Evolutionary conservation across 2,113 vertebrate species (phyloP).

Genomic region (Catharus minimus): DNA sequence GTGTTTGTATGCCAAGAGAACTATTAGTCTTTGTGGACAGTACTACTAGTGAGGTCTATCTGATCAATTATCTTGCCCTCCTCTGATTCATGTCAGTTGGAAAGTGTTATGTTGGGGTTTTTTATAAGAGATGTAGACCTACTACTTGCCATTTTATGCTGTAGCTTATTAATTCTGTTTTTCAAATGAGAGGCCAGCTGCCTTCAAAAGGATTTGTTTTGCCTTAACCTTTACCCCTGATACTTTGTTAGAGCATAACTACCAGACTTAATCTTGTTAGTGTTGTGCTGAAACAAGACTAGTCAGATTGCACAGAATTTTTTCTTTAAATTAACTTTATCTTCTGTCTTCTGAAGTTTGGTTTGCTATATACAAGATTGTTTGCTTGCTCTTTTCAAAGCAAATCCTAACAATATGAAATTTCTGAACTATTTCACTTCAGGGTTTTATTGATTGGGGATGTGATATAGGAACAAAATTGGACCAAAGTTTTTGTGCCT

Average conservation of each 20-base stretch:
- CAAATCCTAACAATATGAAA: slow-evolving; percentile 46
- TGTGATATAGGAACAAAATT: slow-evolving; percentile 40
- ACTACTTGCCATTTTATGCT: not conserved
- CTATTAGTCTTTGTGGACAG: not conserved
- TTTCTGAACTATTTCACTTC: slow-evolving; percentile 44
- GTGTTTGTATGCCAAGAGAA: not conserved
- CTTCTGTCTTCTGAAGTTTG: slow-evolving; percentile 30
- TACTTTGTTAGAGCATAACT: slow-evolving; percentile 61
- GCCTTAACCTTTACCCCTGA: slow-evolving; percentile 57
- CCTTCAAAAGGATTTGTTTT: slow-evolving; percentile 16
- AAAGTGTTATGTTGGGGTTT: not conserved
- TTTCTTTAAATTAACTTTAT: slow-evolving; percentile 40
- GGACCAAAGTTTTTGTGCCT: slow-evolving; percentile 90
- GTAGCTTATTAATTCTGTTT: slow-evolving; percentile 41
- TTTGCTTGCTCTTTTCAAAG: slow-evolving; percentile 61
- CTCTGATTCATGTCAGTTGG: not conserved
- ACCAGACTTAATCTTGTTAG: slow-evolving; percentile 56
- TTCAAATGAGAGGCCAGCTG: slow-evolving; percentile 16
- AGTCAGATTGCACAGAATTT: slow-evolving; percentile 36
- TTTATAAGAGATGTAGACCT: not conserved
- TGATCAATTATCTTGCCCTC: not conserved
- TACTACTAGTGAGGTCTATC: not conserved
- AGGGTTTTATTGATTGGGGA: slow-evolving; percentile 36
- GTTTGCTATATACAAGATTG: slow-evolving; percentile 37
- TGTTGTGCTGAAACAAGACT: slow-evolving; percentile 22